phyloP scores from a whole-genome alignment of 2,888 invertebrate species.

The Leptinotarsa rubiginosa region DNA sequence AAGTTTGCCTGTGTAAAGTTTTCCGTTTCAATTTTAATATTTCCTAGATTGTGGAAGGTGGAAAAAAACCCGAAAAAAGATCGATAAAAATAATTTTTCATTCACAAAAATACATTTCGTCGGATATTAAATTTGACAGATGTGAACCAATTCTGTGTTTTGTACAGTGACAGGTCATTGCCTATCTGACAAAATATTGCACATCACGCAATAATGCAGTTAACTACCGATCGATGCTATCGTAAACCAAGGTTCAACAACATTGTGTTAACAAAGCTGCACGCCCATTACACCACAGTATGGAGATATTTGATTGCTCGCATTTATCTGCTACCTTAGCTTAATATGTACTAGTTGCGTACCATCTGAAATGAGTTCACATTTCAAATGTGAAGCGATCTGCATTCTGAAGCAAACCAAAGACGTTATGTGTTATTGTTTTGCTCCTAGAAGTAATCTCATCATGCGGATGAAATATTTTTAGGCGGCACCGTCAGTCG shows the following conservation, averaged over 20 bases:
- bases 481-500: slow-evolving; percentile 8
- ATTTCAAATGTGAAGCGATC: slow-evolving; percentile 24
- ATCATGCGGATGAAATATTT: slow-evolving; percentile 17
- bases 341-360: slow-evolving; percentile 11
- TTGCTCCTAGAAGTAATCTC: slow-evolving; percentile 31
- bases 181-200: too few species aligned
- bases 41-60: too few species aligned
- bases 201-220: neutral
- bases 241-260: slow-evolving; percentile 1
- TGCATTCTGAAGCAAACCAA: slow-evolving; percentile 24
- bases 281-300: slow-evolving; percentile 1
- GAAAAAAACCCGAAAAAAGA: too few species aligned
- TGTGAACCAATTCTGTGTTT: too few species aligned
- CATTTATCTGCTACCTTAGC: slow-evolving; percentile 14
- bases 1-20: too few species aligned
- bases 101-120: too few species aligned
- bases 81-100: too few species aligned
- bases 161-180: too few species aligned
- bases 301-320: slow-evolving; percentile 5
- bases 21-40: too few species aligned
- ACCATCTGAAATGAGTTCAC: slow-evolving; percentile 19
- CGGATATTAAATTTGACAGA: too few species aligned
- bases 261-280: neutral
- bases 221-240: neutral
- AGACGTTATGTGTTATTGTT: slow-evolving; percentile 37